Conservation (phyloP, 2,797 vertebrate species). For the Petrocephalus sullivani region DNA sequence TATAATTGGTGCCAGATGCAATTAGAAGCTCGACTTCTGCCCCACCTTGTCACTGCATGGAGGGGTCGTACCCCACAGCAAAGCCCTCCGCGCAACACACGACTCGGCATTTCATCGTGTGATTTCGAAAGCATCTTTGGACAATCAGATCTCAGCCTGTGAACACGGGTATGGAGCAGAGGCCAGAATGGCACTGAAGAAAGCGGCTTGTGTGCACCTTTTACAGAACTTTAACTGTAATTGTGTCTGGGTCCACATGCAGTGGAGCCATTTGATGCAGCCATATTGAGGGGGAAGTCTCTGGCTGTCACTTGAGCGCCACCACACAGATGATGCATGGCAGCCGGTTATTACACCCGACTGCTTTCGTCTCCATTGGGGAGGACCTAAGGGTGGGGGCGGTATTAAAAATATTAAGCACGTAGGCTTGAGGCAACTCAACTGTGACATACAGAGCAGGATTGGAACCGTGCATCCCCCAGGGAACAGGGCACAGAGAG, state of each 20-base stretch:
- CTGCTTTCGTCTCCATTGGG: not conserved
- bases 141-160: not conserved
- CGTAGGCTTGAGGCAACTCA: conserved; percentile 10
- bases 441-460: conserved; percentile 6
- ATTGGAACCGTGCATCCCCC: not conserved
- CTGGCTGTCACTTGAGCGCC: not conserved
- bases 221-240: not conserved
- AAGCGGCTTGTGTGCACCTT: not conserved
- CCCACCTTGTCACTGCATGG: not conserved
- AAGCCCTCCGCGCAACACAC: conserved; percentile 12
- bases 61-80: conserved; percentile 24
- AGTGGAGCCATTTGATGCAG: not conserved
- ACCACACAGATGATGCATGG: not conserved
- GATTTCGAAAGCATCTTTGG: conserved; percentile 33
- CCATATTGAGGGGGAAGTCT: not conserved
- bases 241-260: not conserved
- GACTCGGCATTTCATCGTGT: not conserved
- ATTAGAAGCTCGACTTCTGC: conserved; percentile 22
- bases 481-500: not conserved
- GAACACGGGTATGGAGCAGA: not conserved
- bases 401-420: not conserved
- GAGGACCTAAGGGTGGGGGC: not conserved
- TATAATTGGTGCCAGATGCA: conserved; percentile 31
- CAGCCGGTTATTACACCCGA: not conserved
- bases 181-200: not conserved